Evolutionary conservation across 2,888 invertebrate species (phyloP).

Genomic region (Gryllus longicercus): DNA sequence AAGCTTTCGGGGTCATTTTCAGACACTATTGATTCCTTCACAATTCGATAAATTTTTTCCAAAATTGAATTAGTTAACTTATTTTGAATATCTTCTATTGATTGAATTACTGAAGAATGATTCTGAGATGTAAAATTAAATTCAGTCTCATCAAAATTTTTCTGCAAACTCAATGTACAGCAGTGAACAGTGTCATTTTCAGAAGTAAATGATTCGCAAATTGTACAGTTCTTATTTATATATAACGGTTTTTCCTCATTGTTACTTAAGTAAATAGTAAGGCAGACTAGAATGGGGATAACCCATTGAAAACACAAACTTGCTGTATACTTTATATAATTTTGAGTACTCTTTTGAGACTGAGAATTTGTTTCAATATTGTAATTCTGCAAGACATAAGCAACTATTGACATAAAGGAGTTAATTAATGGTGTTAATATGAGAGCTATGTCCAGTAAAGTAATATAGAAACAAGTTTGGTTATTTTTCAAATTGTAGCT

Average conservation of each 20-base stretch:
- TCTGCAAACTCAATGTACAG: no score
- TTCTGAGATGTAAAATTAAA: no score
- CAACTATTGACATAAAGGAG: constrained; percentile 44
- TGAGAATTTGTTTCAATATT: constrained; percentile 29
- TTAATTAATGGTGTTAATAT: constrained; percentile 45
- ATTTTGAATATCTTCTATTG: background rate
- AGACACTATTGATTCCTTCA: constrained; percentile 22
- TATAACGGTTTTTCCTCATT: no score
- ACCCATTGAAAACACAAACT: background rate
- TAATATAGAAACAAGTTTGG: background rate
- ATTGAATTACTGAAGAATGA: no score
- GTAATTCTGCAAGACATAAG: constrained; percentile 40
- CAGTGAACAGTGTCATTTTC: no score
- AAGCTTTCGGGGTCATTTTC: background rate
- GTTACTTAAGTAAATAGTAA: background rate
- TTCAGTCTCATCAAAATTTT: no score
- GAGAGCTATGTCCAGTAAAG: constrained; percentile 37
- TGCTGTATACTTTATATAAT: background rate
- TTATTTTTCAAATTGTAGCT: constrained; percentile 29
- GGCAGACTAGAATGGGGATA: background rate
- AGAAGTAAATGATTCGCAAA: no score
- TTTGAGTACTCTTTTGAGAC: background rate
- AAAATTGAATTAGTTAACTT: constrained; percentile 26
- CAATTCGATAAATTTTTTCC: constrained; percentile 26
- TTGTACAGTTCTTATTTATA: no score